A percentile compares a stretch with the other conserved stretches of the same genome.
Evolutionary conservation across 2,888 invertebrate genomes (phyloP).

Genomic region (Actias luna): DNA sequence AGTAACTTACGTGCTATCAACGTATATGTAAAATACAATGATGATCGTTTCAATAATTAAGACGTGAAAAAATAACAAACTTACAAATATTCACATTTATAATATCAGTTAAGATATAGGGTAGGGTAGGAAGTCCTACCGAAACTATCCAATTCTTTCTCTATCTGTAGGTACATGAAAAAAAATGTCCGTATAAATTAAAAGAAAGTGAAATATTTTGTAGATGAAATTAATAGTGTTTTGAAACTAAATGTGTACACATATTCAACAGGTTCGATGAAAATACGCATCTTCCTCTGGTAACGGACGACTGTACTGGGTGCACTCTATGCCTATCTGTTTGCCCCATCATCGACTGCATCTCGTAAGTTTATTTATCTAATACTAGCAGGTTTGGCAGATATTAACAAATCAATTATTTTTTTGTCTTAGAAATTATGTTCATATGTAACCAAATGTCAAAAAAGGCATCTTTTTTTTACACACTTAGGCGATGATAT

Average conservation of each 20-base stretch:
- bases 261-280: conserved; percentile 85
- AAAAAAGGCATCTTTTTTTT: no score
- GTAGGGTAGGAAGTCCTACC: no score
- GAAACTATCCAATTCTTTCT: no score
- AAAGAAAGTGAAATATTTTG: no score
- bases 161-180: no score
- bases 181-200: no score
- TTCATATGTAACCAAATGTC: no score
- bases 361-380: conserved; percentile 84
- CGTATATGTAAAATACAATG: not conserved
- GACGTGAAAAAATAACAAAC: not conserved
- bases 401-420: no score
- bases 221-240: no score
- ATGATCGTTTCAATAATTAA: not conserved
- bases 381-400: no score
- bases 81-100: not conserved
- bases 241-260: not conserved
- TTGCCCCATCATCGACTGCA: conserved; percentile 99
- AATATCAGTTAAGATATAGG: not conserved
- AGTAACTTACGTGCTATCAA: not conserved
- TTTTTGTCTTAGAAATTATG: no score
- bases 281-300: conserved; percentile 93
- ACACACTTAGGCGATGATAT: no score
- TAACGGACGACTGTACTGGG: conserved; percentile 96
- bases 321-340: conserved; percentile 98